Conservation (phyloP, 2,888 invertebrate genomes). For the Apodemia hepburni region DNA sequence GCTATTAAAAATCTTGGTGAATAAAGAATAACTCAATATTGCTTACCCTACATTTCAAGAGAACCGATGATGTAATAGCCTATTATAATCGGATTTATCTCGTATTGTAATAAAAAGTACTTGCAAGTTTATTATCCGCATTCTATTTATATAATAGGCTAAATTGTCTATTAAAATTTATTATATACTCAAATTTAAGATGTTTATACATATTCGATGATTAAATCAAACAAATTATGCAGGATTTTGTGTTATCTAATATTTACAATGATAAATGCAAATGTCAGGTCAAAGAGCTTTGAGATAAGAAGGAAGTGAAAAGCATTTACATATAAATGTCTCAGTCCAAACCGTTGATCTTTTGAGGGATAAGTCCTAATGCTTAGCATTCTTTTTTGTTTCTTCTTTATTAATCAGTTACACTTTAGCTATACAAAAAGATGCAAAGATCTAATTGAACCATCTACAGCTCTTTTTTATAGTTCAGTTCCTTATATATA, state of each 20-base stretch:
- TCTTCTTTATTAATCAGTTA: neutral
- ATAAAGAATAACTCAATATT: too few relatives aligned
- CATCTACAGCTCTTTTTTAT: too few relatives aligned
- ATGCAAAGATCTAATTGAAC: neutral
- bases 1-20: too few relatives aligned
- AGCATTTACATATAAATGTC: neutral
- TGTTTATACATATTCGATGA: neutral
- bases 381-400: neutral
- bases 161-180: too few relatives aligned
- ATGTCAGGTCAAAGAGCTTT: conserved; percentile 2
- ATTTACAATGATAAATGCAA: conserved; percentile 4
- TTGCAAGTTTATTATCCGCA: too few relatives aligned
- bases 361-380: neutral
- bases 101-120: too few relatives aligned
- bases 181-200: neutral
- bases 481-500: too few relatives aligned
- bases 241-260: neutral
- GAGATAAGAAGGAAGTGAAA: conserved; percentile 1
- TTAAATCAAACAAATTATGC: conserved; percentile 4
- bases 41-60: too few relatives aligned
- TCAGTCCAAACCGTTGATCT: conserved; percentile 1
- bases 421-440: neutral
- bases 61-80: too few relatives aligned
- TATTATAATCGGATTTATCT: too few relatives aligned
- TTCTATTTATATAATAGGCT: too few relatives aligned